Conservation (phyloP, 2,888 invertebrate species). For the Cenopis cana region DNA sequence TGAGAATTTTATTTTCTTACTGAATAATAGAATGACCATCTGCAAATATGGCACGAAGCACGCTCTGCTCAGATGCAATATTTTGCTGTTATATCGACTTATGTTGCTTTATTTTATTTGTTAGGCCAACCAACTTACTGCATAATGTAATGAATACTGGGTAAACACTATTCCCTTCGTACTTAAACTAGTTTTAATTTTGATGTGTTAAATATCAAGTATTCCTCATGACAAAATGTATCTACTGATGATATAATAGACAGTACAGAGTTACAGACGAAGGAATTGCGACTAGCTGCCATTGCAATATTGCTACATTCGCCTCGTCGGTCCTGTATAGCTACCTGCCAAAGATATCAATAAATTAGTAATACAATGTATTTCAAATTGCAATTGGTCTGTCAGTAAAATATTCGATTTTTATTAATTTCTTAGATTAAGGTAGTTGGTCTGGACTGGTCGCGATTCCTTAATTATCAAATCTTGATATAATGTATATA, state of each 20-base stretch:
- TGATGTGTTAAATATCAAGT: slow-evolving; percentile 40
- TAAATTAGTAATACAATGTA: slow-evolving; percentile 48
- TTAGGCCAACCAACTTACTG: slow-evolving; percentile 47
- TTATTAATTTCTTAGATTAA: slow-evolving; percentile 50
- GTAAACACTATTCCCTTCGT: slow-evolving; percentile 54
- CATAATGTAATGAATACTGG: slow-evolving; percentile 38
- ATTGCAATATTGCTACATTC: slow-evolving; percentile 23
- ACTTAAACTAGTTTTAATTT: slow-evolving; percentile 60
- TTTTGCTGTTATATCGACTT: slow-evolving; percentile 57
- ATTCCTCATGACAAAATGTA: slow-evolving; percentile 62
- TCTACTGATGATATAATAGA: slow-evolving; percentile 53
- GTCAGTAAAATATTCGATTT: slow-evolving; percentile 51
- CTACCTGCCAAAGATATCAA: slow-evolving; percentile 46
- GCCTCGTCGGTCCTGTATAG: slow-evolving; percentile 34
- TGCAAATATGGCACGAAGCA: slow-evolving; percentile 81
- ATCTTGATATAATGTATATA: slow-evolving; percentile 52
- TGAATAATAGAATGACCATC: slow-evolving; percentile 79
- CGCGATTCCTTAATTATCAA: slow-evolving; percentile 57
- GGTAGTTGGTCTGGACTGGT: slow-evolving; percentile 54
- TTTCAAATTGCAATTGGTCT: slow-evolving; percentile 49
- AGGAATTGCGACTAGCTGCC: slow-evolving; percentile 62
- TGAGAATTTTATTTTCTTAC: slow-evolving; percentile 85
- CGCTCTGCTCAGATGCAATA: slow-evolving; percentile 62
- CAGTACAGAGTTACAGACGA: slow-evolving; percentile 54
- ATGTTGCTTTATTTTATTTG: slow-evolving; percentile 54